These are phyloP conservation scores for Pogonocherus hispidulus DNA, from an alignment of 2,888 invertebrate species.

Conservation along the genomic window DNA sequence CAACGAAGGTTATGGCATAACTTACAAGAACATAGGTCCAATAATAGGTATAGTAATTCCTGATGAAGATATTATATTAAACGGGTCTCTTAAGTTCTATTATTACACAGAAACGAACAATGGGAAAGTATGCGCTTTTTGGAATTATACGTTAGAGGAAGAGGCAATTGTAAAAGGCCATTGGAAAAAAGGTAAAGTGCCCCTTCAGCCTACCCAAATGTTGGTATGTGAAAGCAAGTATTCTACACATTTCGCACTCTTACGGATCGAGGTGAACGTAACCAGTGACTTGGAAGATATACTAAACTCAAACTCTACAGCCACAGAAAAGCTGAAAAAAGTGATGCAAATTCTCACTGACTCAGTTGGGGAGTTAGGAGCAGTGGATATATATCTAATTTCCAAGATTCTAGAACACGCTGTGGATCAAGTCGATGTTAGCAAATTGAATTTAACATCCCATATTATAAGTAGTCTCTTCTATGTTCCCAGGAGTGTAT, in stretches of 20 bases:
- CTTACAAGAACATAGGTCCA: slow-evolving; percentile 20
- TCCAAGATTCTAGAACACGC: slow-evolving; percentile 48
- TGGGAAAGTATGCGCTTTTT: slow-evolving; percentile 36
- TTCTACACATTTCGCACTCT: slow-evolving; percentile 49
- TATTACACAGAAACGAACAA: not conserved
- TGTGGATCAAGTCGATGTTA: slow-evolving; percentile 53
- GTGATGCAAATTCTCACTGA: slow-evolving; percentile 35
- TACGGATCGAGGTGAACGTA: slow-evolving; percentile 36
- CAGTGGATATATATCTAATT: slow-evolving; percentile 54
- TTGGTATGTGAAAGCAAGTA: slow-evolving; percentile 33
- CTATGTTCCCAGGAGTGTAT: slow-evolving; percentile 39
- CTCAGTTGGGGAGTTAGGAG: slow-evolving; percentile 31
- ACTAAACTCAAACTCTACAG: slow-evolving; percentile 38
- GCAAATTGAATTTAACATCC: slow-evolving; percentile 63
- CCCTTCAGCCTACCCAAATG: not conserved
- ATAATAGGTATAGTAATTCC: slow-evolving; percentile 11
- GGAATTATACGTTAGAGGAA: slow-evolving; percentile 31
- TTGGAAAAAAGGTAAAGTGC: slow-evolving; percentile 37
- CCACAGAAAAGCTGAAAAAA: slow-evolving; percentile 38
- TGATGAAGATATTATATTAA: not conserved
- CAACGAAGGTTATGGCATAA: slow-evolving; percentile 37
- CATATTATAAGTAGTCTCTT: slow-evolving; percentile 70
- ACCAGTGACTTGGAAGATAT: slow-evolving; percentile 46
- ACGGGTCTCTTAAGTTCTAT: slow-evolving; percentile 5
- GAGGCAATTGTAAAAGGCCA: slow-evolving; percentile 11